phyloP scores from a whole-genome alignment of 2,888 invertebrate species.

The Conops quadrifasciatus region DNA sequence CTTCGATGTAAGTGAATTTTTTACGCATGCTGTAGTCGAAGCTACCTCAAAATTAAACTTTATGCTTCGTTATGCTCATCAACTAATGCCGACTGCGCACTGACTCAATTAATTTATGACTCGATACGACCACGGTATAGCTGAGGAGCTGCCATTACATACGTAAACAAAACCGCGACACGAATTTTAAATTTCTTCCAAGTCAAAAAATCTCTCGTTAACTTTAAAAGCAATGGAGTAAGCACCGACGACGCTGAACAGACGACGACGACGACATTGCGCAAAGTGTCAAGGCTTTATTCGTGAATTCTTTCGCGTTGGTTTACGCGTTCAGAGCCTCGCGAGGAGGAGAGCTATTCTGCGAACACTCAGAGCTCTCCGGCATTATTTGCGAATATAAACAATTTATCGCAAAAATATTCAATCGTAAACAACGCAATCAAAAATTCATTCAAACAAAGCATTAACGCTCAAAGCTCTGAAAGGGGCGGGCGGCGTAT shows the following conservation, averaged over 20 bases:
- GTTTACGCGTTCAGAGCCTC: constrained; percentile 11
- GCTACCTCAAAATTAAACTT: not conserved
- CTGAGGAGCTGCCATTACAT: constrained; percentile 39
- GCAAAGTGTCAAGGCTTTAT: constrained; percentile 43
- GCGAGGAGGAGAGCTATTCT: not conserved
- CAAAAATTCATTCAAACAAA: constrained; percentile 66
- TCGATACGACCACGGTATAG: too few species aligned
- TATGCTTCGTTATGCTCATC: constrained; percentile 42
- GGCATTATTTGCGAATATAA: constrained; percentile 42
- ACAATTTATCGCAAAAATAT: constrained; percentile 58
- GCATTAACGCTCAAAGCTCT: constrained; percentile 60
- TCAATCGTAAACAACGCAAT: constrained; percentile 66
- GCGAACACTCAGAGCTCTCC: constrained; percentile 18
- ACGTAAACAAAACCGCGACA: constrained; percentile 47
- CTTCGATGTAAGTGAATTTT: too few species aligned
- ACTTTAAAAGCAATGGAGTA: too few species aligned
- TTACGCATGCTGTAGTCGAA: too few species aligned
- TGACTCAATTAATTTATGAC: too few species aligned
- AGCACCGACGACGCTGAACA: constrained; percentile 32
- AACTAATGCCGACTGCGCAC: constrained; percentile 47
- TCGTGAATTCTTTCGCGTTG: not conserved
- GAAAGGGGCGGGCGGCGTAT: not conserved
- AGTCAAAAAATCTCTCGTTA: constrained; percentile 39
- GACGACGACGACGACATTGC: constrained; percentile 37
- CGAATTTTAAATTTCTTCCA: constrained; percentile 39